phyloP scores from a whole-genome alignment of 1,140 invertebrate genomes.

The Paramacrobiotus metropolitanus region DNA sequence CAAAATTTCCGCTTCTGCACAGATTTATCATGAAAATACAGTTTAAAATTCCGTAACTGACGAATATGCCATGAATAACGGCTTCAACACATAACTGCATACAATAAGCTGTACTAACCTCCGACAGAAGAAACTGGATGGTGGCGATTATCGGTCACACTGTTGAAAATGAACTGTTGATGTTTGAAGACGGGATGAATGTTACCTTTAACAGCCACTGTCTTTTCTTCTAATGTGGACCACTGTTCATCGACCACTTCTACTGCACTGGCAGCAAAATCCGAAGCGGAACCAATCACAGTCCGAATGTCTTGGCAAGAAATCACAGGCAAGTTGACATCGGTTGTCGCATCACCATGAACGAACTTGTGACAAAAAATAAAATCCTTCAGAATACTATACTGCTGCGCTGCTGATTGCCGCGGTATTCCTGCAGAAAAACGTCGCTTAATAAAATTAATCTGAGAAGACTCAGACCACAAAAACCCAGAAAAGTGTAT shows the following conservation, averaged over 20 bases:
- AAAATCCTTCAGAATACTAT: neutral
- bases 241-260: neutral
- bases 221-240: neutral
- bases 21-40: too few relatives aligned
- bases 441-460: too few relatives aligned
- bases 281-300: neutral
- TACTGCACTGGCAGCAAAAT: neutral
- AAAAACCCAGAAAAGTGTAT: neutral
- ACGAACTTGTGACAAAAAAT: neutral
- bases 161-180: neutral
- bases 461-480: too few relatives aligned
- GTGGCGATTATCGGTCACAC: neutral
- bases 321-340: neutral
- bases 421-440: neutral
- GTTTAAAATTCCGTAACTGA: too few relatives aligned
- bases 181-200: neutral
- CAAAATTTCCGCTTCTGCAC: too few relatives aligned
- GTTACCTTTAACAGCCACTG: neutral
- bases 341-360: neutral
- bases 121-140: neutral
- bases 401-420: neutral
- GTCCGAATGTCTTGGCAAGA: neutral
- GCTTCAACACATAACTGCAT: too few relatives aligned
- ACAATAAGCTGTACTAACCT: neutral
- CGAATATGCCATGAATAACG: too few relatives aligned